Base-by-base conservation (phyloP, 2,797 vertebrate genomes). In the Novumbra hubbsi region DNA sequence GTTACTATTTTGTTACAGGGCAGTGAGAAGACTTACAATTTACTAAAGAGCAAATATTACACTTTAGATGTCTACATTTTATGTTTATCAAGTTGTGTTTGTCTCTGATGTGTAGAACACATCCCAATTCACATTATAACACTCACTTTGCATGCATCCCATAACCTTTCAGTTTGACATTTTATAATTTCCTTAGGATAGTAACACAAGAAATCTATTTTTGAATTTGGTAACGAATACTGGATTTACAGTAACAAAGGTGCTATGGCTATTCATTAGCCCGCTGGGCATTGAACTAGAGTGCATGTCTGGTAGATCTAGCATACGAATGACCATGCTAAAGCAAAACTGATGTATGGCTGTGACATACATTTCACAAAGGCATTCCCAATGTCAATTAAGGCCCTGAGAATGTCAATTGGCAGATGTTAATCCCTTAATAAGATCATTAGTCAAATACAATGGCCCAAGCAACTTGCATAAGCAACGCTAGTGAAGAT, bases 351-450 rank as follows among this genome's bases (percentile, higher is more conserved):
- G 27, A 81, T 66, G 83, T 78, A 63, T 83, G 63, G 72, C 75
- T 52, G 77, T 79, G 77, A 48, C 65, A 75, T 70, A 74, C 71
- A 70, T 72, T 34, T 62, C 15, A 83, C 79, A 81, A 79, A 81
- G 72, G 15, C 77, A 76, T 72, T 63, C 45, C 41, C 63, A 84
- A 89, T 90, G 87, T 88, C 84, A 83, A 67, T 87, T 88, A 80
- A 70, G 52, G 74, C 80, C 79, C 83, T 71, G 81, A 82, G 68
- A 89, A 89, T 83, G 71, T 75, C 72, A 82, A 82, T 62, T 15
- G 62, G 2, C 81, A 76, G 62, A 83, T 82, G 78, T 74, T 89
- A 89, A 89, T 91, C 83, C 78, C 78, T 28, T 70, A 66, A 57
- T 85, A 41, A 81, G 27, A 88, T 77, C 74, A 72, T 91, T 88